phyloP scores from a whole-genome alignment of 1,140 invertebrate species.

The Camponotus vicinus region DNA sequence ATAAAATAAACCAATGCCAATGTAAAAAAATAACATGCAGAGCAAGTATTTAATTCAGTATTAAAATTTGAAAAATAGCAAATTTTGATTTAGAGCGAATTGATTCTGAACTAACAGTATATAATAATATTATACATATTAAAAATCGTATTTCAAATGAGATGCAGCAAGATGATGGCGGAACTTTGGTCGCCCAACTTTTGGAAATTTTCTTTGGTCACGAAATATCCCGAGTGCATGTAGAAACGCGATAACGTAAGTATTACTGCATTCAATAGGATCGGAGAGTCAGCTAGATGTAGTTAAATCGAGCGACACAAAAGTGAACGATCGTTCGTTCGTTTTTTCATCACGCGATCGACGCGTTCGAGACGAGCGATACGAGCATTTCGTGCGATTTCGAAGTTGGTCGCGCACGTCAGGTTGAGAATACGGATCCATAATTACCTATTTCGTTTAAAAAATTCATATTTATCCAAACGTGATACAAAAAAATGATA shows the following conservation, averaged over 20 bases:
- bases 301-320: constrained; percentile 30
- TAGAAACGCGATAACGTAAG: constrained; percentile 13
- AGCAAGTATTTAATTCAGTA: not conserved
- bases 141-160: not conserved
- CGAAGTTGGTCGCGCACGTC: constrained; percentile 28
- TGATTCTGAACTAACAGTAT: not conserved
- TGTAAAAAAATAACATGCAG: not conserved
- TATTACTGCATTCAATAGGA: not conserved
- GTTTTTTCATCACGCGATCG: constrained; percentile 22
- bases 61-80: not conserved
- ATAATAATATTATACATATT: not conserved
- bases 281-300: not conserved
- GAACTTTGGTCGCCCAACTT: not conserved
- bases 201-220: not conserved
- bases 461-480: constrained; percentile 4
- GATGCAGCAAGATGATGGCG: not conserved
- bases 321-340: constrained; percentile 7
- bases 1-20: not conserved
- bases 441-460: constrained; percentile 23
- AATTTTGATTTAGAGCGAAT: not conserved
- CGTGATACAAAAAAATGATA: not conserved
- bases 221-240: not conserved
- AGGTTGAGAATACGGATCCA: constrained; percentile 20
- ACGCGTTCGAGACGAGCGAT: constrained; percentile 55
- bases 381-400: constrained; percentile 54